Evolutionary conservation across 2,113 vertebrate genomes (phyloP).

Genomic region (Terrapene triunguis): DNA sequence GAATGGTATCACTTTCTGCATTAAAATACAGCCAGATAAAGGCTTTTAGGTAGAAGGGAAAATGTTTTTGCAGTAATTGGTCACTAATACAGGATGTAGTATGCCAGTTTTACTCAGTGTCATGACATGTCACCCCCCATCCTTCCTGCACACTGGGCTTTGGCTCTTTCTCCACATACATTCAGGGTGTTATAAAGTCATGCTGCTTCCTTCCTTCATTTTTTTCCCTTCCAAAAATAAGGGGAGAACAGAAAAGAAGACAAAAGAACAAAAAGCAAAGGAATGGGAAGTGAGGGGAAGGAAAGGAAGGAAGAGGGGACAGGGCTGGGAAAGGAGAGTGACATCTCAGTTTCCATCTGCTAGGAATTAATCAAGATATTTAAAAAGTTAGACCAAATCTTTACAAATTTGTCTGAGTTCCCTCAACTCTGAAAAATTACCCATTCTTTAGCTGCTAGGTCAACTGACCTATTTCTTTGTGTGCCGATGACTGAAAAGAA

Average conservation of each 20-base stretch:
- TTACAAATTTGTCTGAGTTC: not conserved
- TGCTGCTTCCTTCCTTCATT: not conserved
- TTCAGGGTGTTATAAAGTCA: not conserved
- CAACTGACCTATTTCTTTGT: not conserved
- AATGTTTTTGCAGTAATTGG: not conserved
- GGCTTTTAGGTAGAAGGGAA: not conserved
- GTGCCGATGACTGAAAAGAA: not conserved
- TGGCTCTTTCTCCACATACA: not conserved
- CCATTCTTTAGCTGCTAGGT: not conserved
- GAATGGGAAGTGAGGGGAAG: not conserved
- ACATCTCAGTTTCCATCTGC: not conserved
- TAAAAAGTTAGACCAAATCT: not conserved
- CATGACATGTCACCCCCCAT: not conserved
- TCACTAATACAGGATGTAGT: not conserved
- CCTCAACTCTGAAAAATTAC: not conserved
- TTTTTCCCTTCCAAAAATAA: not conserved
- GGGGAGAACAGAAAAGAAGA: not conserved
- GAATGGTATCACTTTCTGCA: not conserved
- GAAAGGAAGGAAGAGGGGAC: not conserved
- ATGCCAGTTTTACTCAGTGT: not conserved
- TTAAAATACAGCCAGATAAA: not conserved
- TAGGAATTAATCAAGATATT: not conserved
- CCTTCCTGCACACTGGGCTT: not conserved
- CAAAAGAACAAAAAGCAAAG: not conserved
- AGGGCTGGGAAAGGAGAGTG: not conserved